Evolutionary conservation across 2,797 vertebrate species (phyloP).

Genomic region (Hemitrygon akajei): DNA sequence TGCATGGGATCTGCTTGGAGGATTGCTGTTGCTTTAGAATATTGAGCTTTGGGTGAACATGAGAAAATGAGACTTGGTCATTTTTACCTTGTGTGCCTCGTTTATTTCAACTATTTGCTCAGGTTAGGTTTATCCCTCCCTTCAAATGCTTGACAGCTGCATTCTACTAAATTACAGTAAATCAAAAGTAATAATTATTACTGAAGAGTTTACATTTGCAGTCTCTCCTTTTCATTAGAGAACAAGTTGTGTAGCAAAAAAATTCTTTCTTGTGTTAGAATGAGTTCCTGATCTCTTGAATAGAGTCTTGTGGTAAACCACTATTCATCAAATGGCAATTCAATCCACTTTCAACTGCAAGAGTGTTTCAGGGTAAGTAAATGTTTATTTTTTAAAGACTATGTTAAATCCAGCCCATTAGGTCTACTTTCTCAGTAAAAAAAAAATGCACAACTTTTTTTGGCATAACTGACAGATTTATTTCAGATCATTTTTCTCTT

Average conservation of each 20-base stretch:
- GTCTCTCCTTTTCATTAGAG: not conserved
- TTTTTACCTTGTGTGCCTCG: not conserved
- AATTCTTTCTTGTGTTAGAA: not conserved
- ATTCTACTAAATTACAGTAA: not conserved
- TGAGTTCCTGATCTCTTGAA: not conserved
- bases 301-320: slow-evolving; percentile 28
- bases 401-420: not conserved
- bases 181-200: slow-evolving; percentile 23
- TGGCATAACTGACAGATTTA: not conserved
- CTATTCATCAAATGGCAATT: slow-evolving; percentile 29
- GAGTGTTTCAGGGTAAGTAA: slow-evolving; percentile 7
- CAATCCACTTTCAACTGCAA: not conserved
- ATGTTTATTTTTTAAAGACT: not conserved
- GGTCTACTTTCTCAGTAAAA: not conserved
- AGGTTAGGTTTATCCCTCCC: not conserved
- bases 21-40: not conserved
- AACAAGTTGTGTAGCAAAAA: not conserved
- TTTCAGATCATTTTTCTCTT: not conserved
- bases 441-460: not conserved
- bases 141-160: not conserved
- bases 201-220: not conserved
- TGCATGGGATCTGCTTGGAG: not conserved
- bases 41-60: not conserved
- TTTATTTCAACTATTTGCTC: not conserved
- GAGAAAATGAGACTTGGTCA: not conserved